Conservation (phyloP, 2,888 invertebrate species). For the Incurvaria masculella region DNA sequence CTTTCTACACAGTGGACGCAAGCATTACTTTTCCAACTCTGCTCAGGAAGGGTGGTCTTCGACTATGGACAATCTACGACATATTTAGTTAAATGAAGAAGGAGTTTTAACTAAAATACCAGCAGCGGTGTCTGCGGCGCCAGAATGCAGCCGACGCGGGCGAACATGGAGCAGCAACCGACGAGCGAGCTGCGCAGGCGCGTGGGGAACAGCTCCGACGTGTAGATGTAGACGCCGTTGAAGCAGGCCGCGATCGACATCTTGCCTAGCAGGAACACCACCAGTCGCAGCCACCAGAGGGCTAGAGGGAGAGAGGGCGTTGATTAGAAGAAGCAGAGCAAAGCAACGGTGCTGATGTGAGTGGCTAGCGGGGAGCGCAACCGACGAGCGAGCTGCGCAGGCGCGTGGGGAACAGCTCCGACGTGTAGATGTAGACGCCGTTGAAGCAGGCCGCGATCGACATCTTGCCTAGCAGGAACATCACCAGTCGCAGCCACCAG, state of each 20-base stretch:
- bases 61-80: no score
- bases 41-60: no score
- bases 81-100: no score
- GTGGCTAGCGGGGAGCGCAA: no score
- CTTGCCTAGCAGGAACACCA: background rate
- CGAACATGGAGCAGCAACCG: background rate
- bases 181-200: background rate
- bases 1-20: no score
- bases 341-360: no score
- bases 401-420: background rate
- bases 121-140: background rate
- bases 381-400: background rate
- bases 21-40: no score
- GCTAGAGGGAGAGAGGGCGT: no score
- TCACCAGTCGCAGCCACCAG: constrained; percentile 33
- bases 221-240: background rate
- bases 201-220: background rate
- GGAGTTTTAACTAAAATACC: background rate
- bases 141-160: background rate
- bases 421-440: background rate
- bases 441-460: background rate
- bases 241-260: background rate
- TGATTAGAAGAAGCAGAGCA: no score
- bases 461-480: background rate
- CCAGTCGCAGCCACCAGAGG: constrained; percentile 34